Evolutionary conservation across 2,113 vertebrate genomes (phyloP).

Genomic region (Kryptolebias marmoratus): DNA sequence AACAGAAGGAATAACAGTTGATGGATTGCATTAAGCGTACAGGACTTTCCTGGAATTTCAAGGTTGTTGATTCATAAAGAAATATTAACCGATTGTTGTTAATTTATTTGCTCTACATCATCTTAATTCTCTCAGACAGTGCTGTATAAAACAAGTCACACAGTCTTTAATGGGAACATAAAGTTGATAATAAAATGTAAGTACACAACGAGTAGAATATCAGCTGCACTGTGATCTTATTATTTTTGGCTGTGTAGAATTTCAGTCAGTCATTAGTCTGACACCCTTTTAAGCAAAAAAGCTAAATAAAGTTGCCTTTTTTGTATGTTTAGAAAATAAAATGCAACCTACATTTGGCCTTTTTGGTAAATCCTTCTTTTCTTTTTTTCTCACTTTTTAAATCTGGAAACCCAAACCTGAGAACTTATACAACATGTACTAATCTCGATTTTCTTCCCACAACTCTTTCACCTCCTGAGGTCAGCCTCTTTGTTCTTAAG

Average conservation of each 20-base stretch:
- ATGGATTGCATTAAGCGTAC: conserved; percentile 15
- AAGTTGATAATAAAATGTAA: too few relatives aligned
- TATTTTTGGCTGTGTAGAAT: too few relatives aligned
- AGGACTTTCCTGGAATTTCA: conserved; percentile 5
- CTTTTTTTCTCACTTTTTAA: neutral
- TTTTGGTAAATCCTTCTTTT: neutral
- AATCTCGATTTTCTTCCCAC: conserved; percentile 44
- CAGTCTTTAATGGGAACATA: too few relatives aligned
- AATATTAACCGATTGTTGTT: too few relatives aligned
- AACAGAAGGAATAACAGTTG: conserved; percentile 18
- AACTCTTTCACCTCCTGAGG: conserved; percentile 17
- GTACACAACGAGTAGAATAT: too few relatives aligned
- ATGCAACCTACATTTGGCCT: accelerated
- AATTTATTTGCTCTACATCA: too few relatives aligned
- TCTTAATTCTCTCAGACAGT: too few relatives aligned
- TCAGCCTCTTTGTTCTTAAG: conserved; percentile 39
- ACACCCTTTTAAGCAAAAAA: too few relatives aligned
- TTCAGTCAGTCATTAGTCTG: too few relatives aligned
- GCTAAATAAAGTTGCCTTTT: too few relatives aligned
- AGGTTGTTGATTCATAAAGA: conserved; percentile 32
- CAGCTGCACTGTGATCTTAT: too few relatives aligned
- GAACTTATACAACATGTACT: conserved; percentile 42
- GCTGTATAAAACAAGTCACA: too few relatives aligned
- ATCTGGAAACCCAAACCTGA: neutral
- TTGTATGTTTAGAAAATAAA: conserved; percentile 14